These are phyloP conservation scores for Platynereis dumerilii DNA, from an alignment of 2,888 invertebrate genomes.

Conservation along the genomic window DNA sequence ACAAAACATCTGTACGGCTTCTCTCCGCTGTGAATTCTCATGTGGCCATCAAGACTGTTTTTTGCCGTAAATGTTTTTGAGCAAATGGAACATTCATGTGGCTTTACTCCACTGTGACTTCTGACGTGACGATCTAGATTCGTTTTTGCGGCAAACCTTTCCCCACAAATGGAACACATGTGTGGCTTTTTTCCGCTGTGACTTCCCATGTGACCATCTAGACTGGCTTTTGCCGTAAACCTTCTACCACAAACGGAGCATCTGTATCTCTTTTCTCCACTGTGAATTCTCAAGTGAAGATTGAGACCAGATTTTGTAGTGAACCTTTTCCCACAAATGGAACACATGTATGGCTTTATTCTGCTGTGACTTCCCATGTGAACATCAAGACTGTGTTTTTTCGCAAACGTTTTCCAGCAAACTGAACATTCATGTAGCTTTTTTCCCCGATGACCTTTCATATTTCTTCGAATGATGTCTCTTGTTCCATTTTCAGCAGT, in stretches of 20 bases:
- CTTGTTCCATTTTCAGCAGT: no score
- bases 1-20: no score
- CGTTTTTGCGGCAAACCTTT: neutral
- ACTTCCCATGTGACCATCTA: neutral
- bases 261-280: neutral
- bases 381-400: no score
- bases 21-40: slow-evolving; percentile 3
- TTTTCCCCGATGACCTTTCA: no score
- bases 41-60: neutral
- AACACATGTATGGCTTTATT: no score
- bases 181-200: neutral
- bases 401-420: no score
- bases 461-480: no score
- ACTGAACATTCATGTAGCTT: no score
- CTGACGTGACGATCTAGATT: neutral
- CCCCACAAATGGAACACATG: neutral
- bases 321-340: no score
- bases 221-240: neutral
- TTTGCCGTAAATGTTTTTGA: neutral
- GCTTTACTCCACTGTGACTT: slow-evolving; percentile 4
- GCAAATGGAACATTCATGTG: neutral
- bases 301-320: no score
- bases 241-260: neutral
- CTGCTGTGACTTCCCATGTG: no score
- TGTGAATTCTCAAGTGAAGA: neutral